A percentile compares a stretch with the other conserved stretches of the same genome.
phyloP scores from a whole-genome alignment of 2,113 vertebrate genomes.

The Acrocephalus arundinaceus region DNA sequence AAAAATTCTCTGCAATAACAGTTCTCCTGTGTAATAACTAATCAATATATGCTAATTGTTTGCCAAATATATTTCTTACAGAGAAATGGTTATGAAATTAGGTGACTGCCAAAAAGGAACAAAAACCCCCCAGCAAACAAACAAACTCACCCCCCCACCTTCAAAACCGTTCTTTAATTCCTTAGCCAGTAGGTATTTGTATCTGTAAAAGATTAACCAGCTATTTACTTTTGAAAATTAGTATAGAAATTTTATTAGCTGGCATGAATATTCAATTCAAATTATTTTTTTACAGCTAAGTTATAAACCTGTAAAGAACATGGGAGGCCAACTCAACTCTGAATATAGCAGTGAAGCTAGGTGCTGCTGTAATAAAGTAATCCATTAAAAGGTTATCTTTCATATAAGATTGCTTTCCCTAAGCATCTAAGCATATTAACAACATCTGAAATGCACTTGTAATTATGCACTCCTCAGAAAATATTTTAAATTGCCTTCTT shows the following conservation, averaged over 20 bases:
- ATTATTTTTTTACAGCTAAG: neutral
- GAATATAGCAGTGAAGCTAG: neutral
- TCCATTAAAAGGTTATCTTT: conserved; percentile 72
- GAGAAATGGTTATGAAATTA: neutral
- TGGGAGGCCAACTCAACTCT: neutral
- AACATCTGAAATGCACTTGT: conserved; percentile 62
- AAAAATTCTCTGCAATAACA: neutral
- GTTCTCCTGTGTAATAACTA: neutral
- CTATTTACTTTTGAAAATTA: conserved; percentile 15
- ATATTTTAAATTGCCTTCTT: conserved; percentile 59
- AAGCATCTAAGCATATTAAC: conserved; percentile 73
- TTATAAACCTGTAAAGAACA: conserved; percentile 8
- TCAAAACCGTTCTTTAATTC: neutral
- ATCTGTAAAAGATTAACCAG: neutral
- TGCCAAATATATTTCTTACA: conserved; percentile 24
- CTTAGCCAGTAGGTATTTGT: neutral
- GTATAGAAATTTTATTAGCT: conserved; percentile 16
- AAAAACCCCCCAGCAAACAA: neutral
- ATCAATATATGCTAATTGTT: conserved; percentile 42
- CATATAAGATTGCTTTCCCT: conserved; percentile 67
- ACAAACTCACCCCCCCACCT: rapidly evolving
- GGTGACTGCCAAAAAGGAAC: neutral
- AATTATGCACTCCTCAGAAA: conserved; percentile 71
- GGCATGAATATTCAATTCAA: conserved; percentile 15
- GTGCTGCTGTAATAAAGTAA: conserved; percentile 51